phyloP scores from a whole-genome alignment of 2,888 invertebrate genomes.

The Allacma fusca region DNA sequence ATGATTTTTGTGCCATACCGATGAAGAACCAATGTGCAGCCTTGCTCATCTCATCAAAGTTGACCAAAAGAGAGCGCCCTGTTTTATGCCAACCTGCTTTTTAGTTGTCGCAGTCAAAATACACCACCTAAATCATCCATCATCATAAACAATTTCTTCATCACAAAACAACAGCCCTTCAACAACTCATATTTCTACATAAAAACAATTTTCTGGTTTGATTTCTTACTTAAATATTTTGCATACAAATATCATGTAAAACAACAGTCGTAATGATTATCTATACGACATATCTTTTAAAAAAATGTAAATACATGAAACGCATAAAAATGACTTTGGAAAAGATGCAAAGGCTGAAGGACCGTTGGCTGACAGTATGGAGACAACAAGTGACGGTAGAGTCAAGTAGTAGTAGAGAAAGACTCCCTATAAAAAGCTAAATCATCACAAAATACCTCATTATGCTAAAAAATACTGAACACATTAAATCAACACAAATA shows the following conservation, averaged over 20 bases:
- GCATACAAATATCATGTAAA: too few species aligned
- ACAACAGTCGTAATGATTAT: too few species aligned
- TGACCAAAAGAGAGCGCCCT: too few species aligned
- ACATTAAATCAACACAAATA: slow-evolving; percentile 14
- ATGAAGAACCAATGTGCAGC: too few species aligned
- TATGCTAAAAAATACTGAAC: neutral
- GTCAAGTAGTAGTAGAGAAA: neutral
- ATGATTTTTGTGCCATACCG: too few species aligned
- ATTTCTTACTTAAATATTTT: too few species aligned
- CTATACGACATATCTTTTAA: too few species aligned
- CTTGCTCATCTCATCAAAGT: too few species aligned
- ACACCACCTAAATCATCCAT: neutral
- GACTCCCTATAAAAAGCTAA: slow-evolving; percentile 15
- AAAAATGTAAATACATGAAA: too few species aligned
- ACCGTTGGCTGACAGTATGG: neutral
- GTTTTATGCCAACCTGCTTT: too few species aligned
- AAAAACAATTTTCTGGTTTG: neutral
- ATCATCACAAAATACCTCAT: slow-evolving; percentile 14
- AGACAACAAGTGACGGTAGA: neutral
- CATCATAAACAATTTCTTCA: too few species aligned
- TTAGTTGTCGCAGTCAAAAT: too few species aligned
- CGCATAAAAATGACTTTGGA: neutral
- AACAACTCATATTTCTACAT: neutral
- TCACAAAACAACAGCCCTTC: slow-evolving; percentile 10
- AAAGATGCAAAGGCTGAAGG: neutral